Base-by-base conservation (phyloP, 2,888 invertebrate species). In the Hololepta plana region DNA sequence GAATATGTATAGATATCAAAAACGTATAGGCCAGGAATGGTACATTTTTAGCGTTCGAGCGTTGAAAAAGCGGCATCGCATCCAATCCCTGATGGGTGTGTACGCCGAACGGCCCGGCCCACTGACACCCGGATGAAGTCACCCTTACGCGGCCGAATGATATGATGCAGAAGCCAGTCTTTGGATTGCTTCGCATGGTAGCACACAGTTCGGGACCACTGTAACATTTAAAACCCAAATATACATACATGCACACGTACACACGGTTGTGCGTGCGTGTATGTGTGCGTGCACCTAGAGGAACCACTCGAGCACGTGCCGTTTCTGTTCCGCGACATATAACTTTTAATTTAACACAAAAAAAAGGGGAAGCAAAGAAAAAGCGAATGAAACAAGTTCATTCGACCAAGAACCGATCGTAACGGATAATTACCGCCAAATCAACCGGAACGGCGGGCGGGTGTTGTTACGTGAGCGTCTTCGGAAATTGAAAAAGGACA, bases 61-160 rank as follows among this genome's bases (percentile, higher is more conserved):
- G 20, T 14, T 11, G 28, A 29, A 32, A 35, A 35, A 30, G 24
- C 33, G 33, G 33, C 35, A 27, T 29, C 32, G 35, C 32, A 31
- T 30, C 30, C 31, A 31, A 17, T 29, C 26, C 23, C 20, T 15
- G 32, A 32, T 29, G 36, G 42, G 38, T 35, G 36, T 30, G 31
- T 28, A 28, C 27, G 26, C 17, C 23, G 26, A 23, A 26, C 15
- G 35, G 30, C 36, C 32, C 43, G 47, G 43, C 49, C 47, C 35
- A 37, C 36, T 37, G 44, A 43, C 45, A 47, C 45, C 47, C 45
- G 41, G 49, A 49, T 48, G 44, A 52, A 50, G 49, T 50, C 53
- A 51, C 50, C 53, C 52, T 49, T 51, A 48, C 49, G 51, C 51
- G 45, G 46, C 49, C 49, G 47, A 50, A 43, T 53, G 53, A 51